Evolutionary conservation across 2,797 vertebrate genomes (phyloP).

Genomic region (Odontamblyopus rebecca): DNA sequence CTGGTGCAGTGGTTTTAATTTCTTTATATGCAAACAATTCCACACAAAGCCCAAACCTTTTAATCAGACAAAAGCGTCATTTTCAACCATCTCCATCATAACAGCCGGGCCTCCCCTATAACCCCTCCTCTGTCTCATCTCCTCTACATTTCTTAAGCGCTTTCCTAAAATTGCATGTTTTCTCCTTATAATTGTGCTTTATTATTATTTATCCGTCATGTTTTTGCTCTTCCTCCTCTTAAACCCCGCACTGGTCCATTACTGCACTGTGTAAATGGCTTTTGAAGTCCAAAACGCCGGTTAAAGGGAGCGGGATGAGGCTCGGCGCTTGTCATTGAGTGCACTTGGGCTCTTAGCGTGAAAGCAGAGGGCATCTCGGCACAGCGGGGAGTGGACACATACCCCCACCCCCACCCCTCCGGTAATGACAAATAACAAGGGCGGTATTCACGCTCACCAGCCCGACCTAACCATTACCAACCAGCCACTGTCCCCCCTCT

Average conservation of each 20-base stretch:
- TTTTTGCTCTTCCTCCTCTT: conserved; percentile 44
- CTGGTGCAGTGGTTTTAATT: background rate
- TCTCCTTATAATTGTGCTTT: conserved; percentile 58
- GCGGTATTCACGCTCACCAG: conserved; percentile 54
- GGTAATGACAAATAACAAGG: conserved; percentile 78
- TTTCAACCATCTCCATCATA: background rate
- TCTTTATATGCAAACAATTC: background rate
- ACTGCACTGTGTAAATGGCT: conserved; percentile 63
- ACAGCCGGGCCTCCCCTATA: background rate
- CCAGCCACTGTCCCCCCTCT: conserved; percentile 56
- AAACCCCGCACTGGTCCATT: conserved; percentile 45
- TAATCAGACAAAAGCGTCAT: background rate
- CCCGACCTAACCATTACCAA: conserved; percentile 69
- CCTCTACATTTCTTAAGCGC: background rate
- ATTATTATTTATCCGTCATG: conserved; percentile 53
- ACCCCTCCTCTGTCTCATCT: background rate
- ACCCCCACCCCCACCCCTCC: conserved; percentile 54
- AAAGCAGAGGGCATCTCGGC: conserved; percentile 78
- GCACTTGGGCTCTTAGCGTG: conserved; percentile 75
- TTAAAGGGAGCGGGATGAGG: conserved; percentile 51
- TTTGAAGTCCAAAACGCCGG: conserved; percentile 73
- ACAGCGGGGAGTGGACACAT: conserved; percentile 77
- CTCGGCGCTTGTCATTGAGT: conserved; percentile 74
- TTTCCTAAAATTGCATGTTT: conserved; percentile 61
- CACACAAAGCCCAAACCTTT: background rate